Base-by-base conservation (phyloP, 2,113 vertebrate genomes). In the Rhadina sibilatrix region DNA sequence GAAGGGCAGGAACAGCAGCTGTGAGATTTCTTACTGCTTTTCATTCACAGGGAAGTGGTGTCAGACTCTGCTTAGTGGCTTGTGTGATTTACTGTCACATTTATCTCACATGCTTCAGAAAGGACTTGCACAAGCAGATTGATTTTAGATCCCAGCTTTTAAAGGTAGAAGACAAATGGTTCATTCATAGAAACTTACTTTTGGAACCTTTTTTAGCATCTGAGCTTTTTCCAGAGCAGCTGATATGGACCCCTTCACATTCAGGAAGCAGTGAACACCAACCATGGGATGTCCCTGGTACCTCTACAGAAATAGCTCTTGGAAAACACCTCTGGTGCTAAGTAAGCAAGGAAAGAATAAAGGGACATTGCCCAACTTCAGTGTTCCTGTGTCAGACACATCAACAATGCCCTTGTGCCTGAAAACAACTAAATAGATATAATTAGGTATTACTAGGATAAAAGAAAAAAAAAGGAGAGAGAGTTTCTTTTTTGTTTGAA, bases 21-120 rank as follows among this genome's bases (percentile, higher is more conserved):
- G 94, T 97, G 96, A 97, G 94, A 97, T 84, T 94, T 95, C 89
- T 88, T 93, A 53, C 80, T 92, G 78, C 87, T 89, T 94, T 91
- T 92, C 65, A 86, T 97, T 97, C 95, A 94, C 97, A 97, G 71
- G 95, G 92, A 96, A 96, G 57, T 87, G 57, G 50, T 93, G n/a
- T 88, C 56, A 84, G 78, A 27, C 49, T 82, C 74, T 89, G 57
- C 35, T 89, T 49, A 68, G 68, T 22, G n/a, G 24, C 44, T 75
- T 72, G 53, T 84, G 65, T 93, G 88, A 87, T 94, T 96, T 92
- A 89, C 53, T 49, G 63, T 88, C 13, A 1, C 70, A 19, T 96
- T 93, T 91, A 79, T 59, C 82, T 94, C 87, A 63, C 42, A 19
- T 0, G 1, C 35, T 83, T 81, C 52, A 77, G 68, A 64, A 54